Evolutionary conservation across 2,888 invertebrate genomes (phyloP).

Genomic region (Creontiades dilutus): DNA sequence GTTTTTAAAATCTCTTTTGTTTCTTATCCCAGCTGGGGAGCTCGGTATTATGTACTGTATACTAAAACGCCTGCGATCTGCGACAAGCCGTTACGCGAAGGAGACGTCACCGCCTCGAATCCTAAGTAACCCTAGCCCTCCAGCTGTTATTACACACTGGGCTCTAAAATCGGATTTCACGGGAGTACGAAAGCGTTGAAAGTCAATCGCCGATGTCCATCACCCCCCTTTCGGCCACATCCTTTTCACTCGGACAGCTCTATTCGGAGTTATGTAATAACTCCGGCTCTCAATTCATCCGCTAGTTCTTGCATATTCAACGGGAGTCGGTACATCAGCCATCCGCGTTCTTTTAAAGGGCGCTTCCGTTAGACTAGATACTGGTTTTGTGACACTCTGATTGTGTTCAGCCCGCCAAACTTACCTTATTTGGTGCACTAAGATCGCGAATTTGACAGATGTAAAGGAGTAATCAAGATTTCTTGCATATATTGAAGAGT

Average conservation of each 20-base stretch:
- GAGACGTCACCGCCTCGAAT: neutral
- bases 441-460: too few species aligned
- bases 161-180: conserved; percentile 55
- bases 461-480: too few species aligned
- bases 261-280: conserved; percentile 8
- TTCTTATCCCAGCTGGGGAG: too few species aligned
- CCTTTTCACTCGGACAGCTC: conserved; percentile 24
- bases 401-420: too few species aligned
- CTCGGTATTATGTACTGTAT: too few species aligned
- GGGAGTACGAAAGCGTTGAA: conserved; percentile 53
- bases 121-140: neutral
- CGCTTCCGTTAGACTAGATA: neutral
- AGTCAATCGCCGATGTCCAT: conserved; percentile 52
- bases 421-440: too few species aligned
- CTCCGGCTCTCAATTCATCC: neutral
- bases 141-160: conserved; percentile 46
- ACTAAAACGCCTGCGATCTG: too few species aligned
- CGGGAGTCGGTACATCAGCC: neutral
- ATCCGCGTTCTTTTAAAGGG: neutral
- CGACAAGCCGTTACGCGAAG: too few species aligned
- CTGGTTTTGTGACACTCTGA: too few species aligned
- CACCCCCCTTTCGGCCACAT: conserved; percentile 31
- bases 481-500: too few species aligned
- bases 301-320: conserved; percentile 21
- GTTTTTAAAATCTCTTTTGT: too few species aligned